Evolutionary conservation across 2,888 invertebrate species (phyloP).

Genomic region (Amaurobius ferox): DNA sequence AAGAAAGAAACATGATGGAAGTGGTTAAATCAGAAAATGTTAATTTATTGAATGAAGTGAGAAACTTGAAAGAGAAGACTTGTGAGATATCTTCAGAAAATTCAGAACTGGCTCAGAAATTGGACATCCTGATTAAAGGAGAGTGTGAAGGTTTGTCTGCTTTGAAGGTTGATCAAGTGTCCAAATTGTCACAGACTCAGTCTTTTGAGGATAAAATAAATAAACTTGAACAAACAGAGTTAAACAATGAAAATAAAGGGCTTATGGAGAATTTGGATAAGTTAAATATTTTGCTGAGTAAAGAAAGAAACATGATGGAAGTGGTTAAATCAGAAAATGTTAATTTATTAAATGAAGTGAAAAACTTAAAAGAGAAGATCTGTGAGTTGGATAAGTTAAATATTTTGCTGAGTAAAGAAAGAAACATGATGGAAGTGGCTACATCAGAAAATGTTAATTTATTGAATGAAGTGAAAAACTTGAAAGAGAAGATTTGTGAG

Average conservation of each 20-base stretch:
- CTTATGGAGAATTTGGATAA: conserved; percentile 11
- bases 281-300: neutral
- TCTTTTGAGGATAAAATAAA: neutral
- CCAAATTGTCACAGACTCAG: neutral
- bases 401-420: neutral
- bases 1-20: neutral
- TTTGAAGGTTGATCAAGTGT: neutral
- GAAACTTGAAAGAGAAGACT: neutral
- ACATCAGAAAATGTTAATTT: neutral
- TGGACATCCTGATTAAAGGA: neutral
- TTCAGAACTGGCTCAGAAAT: neutral
- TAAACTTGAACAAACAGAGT: neutral
- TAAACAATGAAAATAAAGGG: conserved; percentile 3
- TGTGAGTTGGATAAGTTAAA: neutral
- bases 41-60: neutral
- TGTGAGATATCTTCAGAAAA: neutral
- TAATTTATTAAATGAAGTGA: neutral
- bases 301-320: neutral
- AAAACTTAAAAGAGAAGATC: neutral
- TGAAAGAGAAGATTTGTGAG: no score
- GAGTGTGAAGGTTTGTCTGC: neutral
- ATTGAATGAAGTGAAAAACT: no score
- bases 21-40: neutral
- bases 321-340: neutral
- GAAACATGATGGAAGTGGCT: neutral